Evolutionary conservation across 2,797 vertebrate species (phyloP).

Genomic region (Semaprochilodus insignis): DNA sequence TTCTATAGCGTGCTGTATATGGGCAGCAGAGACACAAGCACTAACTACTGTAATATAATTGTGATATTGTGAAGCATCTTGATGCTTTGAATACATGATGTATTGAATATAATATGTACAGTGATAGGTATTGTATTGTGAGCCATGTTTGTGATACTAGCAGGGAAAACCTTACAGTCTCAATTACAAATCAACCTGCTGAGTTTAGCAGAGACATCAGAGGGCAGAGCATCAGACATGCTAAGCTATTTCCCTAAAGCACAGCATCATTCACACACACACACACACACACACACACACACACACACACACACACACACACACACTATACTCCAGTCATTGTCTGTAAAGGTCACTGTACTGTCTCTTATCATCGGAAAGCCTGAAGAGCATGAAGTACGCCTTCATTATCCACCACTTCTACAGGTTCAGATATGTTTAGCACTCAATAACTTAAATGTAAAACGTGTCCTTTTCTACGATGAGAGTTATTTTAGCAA

Average conservation of each 20-base stretch:
- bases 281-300: background rate
- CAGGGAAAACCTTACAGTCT: constrained; percentile 11
- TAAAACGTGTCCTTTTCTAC: background rate
- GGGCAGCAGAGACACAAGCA: background rate
- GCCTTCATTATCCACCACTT: background rate
- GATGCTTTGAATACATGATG: background rate
- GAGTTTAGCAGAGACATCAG: background rate
- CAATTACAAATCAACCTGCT: background rate
- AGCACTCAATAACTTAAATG: background rate
- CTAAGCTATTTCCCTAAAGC: background rate
- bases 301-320: no score
- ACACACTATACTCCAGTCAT: background rate
- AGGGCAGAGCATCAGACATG: background rate
- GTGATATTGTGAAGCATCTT: background rate
- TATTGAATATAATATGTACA: no score
- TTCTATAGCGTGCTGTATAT: no score
- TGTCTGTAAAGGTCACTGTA: background rate
- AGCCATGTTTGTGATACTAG: constrained; percentile 18
- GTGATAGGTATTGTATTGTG: background rate
- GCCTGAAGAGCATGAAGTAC: background rate
- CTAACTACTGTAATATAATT: background rate
- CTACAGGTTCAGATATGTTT: background rate
- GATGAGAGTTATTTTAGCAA: background rate
- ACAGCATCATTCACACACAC: background rate
- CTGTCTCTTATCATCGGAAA: background rate